phyloP scores from a whole-genome alignment of 2,113 vertebrate species.

The Ophiodon elongatus region DNA sequence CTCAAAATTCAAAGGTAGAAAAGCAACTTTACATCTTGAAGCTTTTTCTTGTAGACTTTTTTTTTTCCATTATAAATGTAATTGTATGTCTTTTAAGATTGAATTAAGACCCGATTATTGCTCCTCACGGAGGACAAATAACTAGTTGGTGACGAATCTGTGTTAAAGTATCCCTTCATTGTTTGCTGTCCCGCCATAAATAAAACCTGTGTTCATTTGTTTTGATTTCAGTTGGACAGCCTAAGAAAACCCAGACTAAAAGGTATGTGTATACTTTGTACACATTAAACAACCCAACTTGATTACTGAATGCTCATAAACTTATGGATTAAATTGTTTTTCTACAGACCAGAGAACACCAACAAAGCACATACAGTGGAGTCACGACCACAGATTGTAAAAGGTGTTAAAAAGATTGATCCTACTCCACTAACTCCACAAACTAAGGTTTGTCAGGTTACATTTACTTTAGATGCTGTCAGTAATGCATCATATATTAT shows the following conservation, averaged over 20 bases:
- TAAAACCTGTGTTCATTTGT: conserved; percentile 1
- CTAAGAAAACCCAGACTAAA: conserved; percentile 5
- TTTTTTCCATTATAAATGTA: neutral
- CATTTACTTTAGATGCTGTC: neutral
- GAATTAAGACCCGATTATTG: neutral
- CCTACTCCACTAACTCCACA: neutral
- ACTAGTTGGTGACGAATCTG: neutral
- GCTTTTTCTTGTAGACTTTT: neutral
- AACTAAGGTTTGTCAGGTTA: conserved; percentile 42
- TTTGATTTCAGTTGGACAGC: conserved; percentile 26
- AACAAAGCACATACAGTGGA: neutral
- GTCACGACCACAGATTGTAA: neutral
- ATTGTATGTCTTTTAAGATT: neutral
- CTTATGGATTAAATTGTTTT: neutral
- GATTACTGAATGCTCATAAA: neutral
- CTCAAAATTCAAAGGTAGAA: neutral
- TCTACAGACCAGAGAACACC: neutral
- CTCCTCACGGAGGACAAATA: neutral
- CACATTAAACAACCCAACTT: neutral
- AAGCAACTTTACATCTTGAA: no score
- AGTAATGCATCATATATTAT: neutral
- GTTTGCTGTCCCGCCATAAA: neutral
- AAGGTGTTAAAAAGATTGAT: neutral
- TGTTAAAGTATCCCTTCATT: neutral
- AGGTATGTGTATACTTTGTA: conserved; percentile 27